Evolutionary conservation across 2,113 vertebrate species (phyloP).

Genomic region (Syrmaticus mikado): DNA sequence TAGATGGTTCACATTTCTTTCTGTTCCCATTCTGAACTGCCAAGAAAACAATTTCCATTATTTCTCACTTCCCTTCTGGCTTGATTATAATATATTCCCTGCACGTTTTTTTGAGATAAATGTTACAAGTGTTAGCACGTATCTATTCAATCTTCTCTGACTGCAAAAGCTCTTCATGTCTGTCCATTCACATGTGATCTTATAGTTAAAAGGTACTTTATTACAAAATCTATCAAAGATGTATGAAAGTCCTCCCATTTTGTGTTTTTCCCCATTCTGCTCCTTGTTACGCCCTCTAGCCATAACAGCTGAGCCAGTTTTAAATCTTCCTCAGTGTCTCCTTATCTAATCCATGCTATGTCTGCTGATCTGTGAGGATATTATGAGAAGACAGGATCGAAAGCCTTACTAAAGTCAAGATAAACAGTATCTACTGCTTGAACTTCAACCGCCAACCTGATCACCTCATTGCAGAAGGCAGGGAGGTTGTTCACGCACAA

Average conservation of each 20-base stretch:
- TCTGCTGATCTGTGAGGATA: too few relatives aligned
- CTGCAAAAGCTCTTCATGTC: neutral
- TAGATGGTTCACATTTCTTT: neutral
- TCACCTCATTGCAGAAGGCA: neutral
- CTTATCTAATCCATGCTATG: neutral
- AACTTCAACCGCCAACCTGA: neutral
- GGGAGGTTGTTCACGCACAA: neutral
- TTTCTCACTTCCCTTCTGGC: neutral
- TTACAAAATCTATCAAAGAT: neutral
- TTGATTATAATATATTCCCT: conserved; percentile 2
- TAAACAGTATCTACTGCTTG: neutral
- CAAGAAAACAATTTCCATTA: conserved; percentile 1
- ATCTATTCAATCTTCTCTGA: conserved; percentile 31
- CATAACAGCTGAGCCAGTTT: neutral
- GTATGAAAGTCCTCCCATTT: neutral
- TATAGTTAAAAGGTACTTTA: conserved; percentile 1
- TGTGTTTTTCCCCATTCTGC: neutral
- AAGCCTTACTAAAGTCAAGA: neutral
- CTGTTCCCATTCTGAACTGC: neutral
- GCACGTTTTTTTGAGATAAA: conserved; percentile 10
- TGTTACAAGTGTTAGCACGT: conserved; percentile 17
- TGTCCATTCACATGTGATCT: neutral
- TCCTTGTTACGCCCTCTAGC: neutral
- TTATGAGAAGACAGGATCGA: neutral
- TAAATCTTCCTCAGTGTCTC: neutral